Evolutionary conservation across 2,888 invertebrate species (phyloP), one percentile per base, ranked within the genome.

Genomic region (Amiota minor): DNA sequence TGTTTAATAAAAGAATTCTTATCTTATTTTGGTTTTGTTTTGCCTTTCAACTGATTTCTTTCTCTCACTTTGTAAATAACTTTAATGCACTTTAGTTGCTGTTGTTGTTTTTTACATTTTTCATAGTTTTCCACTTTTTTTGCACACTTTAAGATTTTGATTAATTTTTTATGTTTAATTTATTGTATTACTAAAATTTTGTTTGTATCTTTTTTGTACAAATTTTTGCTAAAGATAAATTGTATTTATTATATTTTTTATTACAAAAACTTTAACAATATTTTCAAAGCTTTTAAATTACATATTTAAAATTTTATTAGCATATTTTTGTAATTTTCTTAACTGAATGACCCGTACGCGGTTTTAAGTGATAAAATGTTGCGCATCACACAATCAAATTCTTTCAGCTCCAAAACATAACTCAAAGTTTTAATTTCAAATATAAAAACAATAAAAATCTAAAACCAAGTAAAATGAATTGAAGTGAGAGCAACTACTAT

Each of bases 211-310:
- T n/a, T 9, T 53, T 12, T n/a, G 14, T 53, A n/a, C 14, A 53
- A 53, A 9, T 53, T 53, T 12, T 53, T n/a, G 1, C 9, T n/a
- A 53, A 53, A 8, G 8, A 18, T 56, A 9, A 62, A 35, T 62
- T 62, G 20, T 20, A 2, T 35, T 62, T 14, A 12, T 62, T 2
- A 35, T 62, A 23, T 12, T 11, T 35, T 62, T 11, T 62, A 61
- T 35, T 62, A n/a, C n/a, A 10, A 14, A 62, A 62, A 62, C 3
- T 62, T 62, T 62, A 62, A 62, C 61, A 62, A 62, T 12, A 62
- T 23, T 62, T 62, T 62, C 61, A 62, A 23, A 2, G 61, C 35
- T 35, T 62, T n/a, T 45, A 23, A n/a, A 23, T 62, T 62, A 20
- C 18, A 20, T 61, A 16, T 62, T 56, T n/a, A 1, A 50, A 12